These are phyloP conservation scores for Propithecus deckenii DNA, from an alignment of 2,797 vertebrate genomes.

Conservation along the genomic window DNA sequence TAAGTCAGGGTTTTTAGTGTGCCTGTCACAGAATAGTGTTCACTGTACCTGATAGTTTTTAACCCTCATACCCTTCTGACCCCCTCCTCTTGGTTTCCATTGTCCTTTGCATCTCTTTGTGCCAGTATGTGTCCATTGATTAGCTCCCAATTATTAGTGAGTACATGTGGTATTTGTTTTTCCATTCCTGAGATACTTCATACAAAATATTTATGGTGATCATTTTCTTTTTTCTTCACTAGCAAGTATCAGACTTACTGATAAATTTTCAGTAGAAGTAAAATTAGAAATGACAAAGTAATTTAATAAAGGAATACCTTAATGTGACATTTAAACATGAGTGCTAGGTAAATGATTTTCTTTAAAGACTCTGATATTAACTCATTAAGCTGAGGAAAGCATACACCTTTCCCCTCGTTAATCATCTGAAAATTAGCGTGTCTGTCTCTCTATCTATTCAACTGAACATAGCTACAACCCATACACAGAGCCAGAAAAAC, in stretches of 20 bases:
- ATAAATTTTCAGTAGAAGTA: not conserved
- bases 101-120: not conserved
- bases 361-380: not conserved
- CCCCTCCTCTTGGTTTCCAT: not conserved
- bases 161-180: not conserved
- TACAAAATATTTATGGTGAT: not conserved
- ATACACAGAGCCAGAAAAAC: not conserved
- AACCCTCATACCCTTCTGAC: not conserved
- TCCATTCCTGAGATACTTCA: not conserved
- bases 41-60: not conserved
- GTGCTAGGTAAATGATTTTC: not conserved
- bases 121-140: not conserved
- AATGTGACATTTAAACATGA: constrained; percentile 23
- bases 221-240: not conserved
- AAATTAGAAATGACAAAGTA: not conserved
- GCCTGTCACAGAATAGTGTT: not conserved
- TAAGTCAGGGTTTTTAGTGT: not conserved
- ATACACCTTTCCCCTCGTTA: not conserved
- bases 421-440: not conserved
- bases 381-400: not conserved
- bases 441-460: not conserved
- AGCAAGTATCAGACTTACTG: not conserved
- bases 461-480: not conserved
- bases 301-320: not conserved
- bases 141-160: not conserved